phyloP scores from a whole-genome alignment of 2,888 invertebrate genomes.

The Odiellus spinosus region DNA sequence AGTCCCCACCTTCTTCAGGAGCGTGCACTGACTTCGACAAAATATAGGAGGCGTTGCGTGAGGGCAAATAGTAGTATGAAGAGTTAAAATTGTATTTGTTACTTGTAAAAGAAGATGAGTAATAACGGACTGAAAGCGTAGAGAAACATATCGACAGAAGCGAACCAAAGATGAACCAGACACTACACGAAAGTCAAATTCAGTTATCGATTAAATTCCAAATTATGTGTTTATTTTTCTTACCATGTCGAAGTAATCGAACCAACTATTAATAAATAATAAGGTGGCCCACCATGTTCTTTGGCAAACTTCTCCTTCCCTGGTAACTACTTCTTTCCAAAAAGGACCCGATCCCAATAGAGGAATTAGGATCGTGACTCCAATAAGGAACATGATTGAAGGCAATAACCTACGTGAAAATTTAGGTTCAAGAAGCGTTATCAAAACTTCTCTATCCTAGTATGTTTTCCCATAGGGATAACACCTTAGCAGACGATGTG shows the following conservation, averaged over 20 bases:
- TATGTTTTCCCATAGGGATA: too few relatives aligned
- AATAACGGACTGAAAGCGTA: conserved; percentile 7
- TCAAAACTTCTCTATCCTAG: too few relatives aligned
- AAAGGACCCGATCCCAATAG: conserved; percentile 18
- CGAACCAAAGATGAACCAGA: conserved; percentile 20
- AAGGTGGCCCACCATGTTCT: conserved; percentile 19
- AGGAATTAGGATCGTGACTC: conserved; percentile 17
- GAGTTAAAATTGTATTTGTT: too few relatives aligned
- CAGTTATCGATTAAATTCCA: too few relatives aligned
- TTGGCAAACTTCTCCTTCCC: conserved; percentile 17
- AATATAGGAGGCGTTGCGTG: too few relatives aligned
- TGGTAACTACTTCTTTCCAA: conserved; percentile 16
- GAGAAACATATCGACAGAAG: conserved; percentile 19
- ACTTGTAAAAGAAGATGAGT: too few relatives aligned
- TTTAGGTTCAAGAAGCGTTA: too few relatives aligned
- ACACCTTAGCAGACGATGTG: too few relatives aligned
- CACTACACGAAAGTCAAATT: conserved; percentile 14
- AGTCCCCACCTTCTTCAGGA: too few relatives aligned
- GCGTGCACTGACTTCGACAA: too few relatives aligned
- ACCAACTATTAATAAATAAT: conserved; percentile 20
- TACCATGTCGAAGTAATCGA: conserved; percentile 16
- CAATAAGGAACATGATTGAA: conserved; percentile 11
- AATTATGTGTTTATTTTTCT: too few relatives aligned
- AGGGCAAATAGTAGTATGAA: too few relatives aligned
- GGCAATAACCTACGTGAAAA: conserved; percentile 7